These are phyloP conservation scores for Pentalonia nigronervosa DNA, from an alignment of 1,140 invertebrate genomes.

Conservation along the genomic window DNA sequence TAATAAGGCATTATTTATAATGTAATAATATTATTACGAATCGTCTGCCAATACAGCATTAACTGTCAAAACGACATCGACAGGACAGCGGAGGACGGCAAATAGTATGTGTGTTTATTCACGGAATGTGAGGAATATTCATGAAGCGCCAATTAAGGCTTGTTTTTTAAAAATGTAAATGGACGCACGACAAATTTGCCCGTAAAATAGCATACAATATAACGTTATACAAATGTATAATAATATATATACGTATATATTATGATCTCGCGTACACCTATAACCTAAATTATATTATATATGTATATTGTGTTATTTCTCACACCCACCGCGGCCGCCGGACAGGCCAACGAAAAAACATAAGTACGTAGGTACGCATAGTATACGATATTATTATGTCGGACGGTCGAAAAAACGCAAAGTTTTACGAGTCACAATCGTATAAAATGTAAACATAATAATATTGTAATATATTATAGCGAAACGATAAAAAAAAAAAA, in stretches of 20 bases:
- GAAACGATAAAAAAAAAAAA: neutral
- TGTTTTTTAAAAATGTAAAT: conserved; percentile 17
- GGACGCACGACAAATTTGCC: neutral
- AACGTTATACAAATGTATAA: neutral
- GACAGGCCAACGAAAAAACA: neutral
- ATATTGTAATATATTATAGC: neutral
- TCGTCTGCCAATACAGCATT: neutral
- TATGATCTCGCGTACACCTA: neutral
- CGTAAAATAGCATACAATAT: conserved; percentile 12
- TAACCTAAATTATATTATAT: neutral
- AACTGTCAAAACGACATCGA: neutral
- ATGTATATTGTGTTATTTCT: neutral
- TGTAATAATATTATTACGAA: neutral
- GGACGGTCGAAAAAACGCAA: neutral
- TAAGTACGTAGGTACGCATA: neutral
- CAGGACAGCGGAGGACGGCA: neutral
- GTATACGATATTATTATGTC: neutral
- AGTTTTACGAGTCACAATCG: neutral
- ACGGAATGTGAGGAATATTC: conserved; percentile 1
- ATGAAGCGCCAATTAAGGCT: conserved; percentile 22
- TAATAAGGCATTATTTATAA: too few relatives aligned
- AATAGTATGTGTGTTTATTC: neutral
- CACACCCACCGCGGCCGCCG: neutral
- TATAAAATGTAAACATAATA: neutral
- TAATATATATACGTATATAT: neutral